Conservation (phyloP, 1,140 invertebrate genomes). For the Tetraneura akinire region DNA sequence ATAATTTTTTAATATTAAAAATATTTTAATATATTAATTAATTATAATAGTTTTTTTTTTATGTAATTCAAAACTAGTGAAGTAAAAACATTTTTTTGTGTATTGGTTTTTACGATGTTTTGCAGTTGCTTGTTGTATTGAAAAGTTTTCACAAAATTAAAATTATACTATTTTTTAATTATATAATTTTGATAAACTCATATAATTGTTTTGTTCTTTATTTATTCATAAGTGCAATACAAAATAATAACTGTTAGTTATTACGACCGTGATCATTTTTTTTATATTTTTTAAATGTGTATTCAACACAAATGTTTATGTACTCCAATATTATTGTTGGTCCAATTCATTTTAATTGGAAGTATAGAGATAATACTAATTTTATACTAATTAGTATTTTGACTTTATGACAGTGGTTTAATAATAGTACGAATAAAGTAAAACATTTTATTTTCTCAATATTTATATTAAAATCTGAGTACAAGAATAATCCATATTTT, state of each 20-base stretch:
- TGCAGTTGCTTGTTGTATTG: constrained; percentile 37
- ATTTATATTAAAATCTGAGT: no score
- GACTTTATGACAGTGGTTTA: no score
- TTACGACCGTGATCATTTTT: constrained; percentile 1
- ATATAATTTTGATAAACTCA: constrained; percentile 32
- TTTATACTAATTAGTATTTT: no score
- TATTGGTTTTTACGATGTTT: constrained; percentile 13
- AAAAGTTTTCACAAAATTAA: constrained; percentile 30
- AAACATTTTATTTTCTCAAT: no score
- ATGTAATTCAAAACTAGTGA: constrained; percentile 32
- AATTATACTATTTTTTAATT: constrained; percentile 30
- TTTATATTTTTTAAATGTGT: no score
- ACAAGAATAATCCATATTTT: no score
- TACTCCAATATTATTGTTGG: no score
- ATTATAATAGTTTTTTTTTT: neutral
- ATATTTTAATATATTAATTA: neutral
- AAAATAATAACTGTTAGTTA: neutral
- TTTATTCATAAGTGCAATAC: no score
- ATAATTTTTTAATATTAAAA: neutral
- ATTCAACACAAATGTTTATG: no score
- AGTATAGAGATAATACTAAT: no score
- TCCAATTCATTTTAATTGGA: no score
- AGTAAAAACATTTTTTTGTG: constrained; percentile 18
- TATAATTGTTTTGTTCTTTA: neutral
- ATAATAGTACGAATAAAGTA: no score